A percentile compares a stretch with the other conserved stretches of the same genome.
These are phyloP conservation scores for Megamerina dolium DNA, from an alignment of 2,888 invertebrate species.

Conservation along the genomic window DNA sequence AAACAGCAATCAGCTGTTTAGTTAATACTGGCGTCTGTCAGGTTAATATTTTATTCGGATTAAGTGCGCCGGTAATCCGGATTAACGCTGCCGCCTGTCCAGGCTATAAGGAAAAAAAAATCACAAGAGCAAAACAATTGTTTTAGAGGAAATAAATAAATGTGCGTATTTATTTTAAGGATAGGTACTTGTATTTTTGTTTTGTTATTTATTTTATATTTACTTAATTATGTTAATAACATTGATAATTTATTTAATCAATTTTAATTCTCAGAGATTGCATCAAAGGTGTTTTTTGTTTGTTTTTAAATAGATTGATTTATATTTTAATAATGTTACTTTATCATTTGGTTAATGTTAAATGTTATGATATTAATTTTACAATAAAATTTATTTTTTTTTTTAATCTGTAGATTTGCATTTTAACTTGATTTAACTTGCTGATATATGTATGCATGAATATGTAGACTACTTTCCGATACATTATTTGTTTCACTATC, in stretches of 20 bases:
- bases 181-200: constrained; percentile 44
- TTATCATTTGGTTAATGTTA: constrained; percentile 13
- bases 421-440: constrained; percentile 12
- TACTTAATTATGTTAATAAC: constrained; percentile 47
- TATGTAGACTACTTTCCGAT: no score
- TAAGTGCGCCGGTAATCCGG: no score
- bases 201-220: constrained; percentile 31
- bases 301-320: constrained; percentile 30
- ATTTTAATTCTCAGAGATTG: constrained; percentile 25
- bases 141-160: constrained; percentile 40
- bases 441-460: no score
- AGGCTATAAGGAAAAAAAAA: not conserved
- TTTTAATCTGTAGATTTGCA: constrained; percentile 15
- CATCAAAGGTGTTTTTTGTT: constrained; percentile 32
- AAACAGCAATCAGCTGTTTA: no score
- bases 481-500: no score
- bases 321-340: constrained; percentile 21
- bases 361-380: constrained; percentile 19
- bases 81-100: no score
- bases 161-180: constrained; percentile 42
- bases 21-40: no score
- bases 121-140: constrained; percentile 8
- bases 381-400: constrained; percentile 21
- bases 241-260: constrained; percentile 34
- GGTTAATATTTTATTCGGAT: no score